phyloP scores from a whole-genome alignment of 2,888 invertebrate species.

The Phytoseiulus persimilis region DNA sequence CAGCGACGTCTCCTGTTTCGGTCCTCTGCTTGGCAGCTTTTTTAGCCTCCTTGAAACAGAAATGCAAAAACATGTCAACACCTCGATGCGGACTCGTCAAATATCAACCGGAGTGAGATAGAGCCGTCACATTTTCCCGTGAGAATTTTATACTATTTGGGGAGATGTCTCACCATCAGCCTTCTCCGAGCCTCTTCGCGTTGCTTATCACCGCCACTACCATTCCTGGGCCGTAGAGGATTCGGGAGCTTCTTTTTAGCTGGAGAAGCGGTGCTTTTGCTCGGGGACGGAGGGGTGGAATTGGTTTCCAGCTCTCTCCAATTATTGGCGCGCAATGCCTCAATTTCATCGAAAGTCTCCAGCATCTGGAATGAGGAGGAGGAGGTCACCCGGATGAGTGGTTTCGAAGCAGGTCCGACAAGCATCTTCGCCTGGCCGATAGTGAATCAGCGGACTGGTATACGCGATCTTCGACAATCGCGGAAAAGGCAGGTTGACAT shows the following conservation, averaged over 20 bases:
- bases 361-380: background rate
- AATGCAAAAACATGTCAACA: background rate
- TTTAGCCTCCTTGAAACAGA: constrained; percentile 24
- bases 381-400: background rate
- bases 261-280: constrained; percentile 12
- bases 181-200: constrained; percentile 25
- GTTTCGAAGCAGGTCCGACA: too few relatives aligned
- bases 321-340: constrained; percentile 42
- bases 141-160: background rate
- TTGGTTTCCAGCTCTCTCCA: constrained; percentile 44
- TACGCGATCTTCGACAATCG: too few relatives aligned
- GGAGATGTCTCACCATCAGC: background rate
- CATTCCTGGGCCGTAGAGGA: constrained; percentile 17
- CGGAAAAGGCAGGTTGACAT: constrained; percentile 52
- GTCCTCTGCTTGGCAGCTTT: constrained; percentile 11
- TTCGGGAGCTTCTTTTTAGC: constrained; percentile 33
- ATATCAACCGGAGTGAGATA: background rate
- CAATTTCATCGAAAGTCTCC: constrained; percentile 44
- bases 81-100: too few relatives aligned
- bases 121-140: background rate
- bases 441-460: too few relatives aligned
- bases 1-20: background rate
- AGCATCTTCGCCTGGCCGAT: too few relatives aligned
- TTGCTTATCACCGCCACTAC: background rate
- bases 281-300: background rate